Base-by-base conservation (phyloP, 2,797 vertebrate genomes). In the Bucorvus abyssinicus region DNA sequence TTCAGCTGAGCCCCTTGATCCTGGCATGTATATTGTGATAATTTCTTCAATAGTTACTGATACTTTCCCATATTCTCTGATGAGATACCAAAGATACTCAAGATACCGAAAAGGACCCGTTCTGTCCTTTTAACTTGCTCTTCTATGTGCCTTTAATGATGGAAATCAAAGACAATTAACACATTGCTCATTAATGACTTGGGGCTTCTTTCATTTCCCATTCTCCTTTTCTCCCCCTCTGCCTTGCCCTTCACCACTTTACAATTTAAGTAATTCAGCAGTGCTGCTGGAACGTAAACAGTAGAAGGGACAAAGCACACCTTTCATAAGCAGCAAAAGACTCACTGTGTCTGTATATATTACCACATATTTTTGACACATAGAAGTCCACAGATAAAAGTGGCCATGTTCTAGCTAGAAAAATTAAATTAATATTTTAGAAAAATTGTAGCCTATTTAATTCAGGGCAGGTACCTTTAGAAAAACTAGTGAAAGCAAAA, bases 121-220 rank as follows among this genome's bases (percentile, higher is more conserved):
- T 50, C 45, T 74, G 49, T 36, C 34, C 21, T 94, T 88, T 84
- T 63, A 88, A 69, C 45, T 78, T 65, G 30, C 6, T 49, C 34
- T 71, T 82, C 45, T 53, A 10, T 47, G 7, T 82, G 52, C 44
- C 36, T 82, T 88, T 78, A 84, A 70, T 38, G 22, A 82, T 21
- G 22, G 32, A 91, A 95, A 70, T 78, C 81, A 92, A 87, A 79
- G 76, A 74, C 42, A 82, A 75, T 80, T 89, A 77, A 85, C 42
- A 47, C 18, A 57, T 17, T 84, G n/a, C 19, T 88, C 16, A 91
- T 57, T 69, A 83, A 92, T 26, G 11, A 50, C 36, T 68, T 68
- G 5, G 19, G 44, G 49, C 32, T 86, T 88, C 80, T 85, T 96
- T 91, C 26, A 71, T 67, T 52, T 77, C 61, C 42, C 32, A 32